Conservation (phyloP, 2,797 vertebrate genomes). For the Orestias chungarensis region DNA sequence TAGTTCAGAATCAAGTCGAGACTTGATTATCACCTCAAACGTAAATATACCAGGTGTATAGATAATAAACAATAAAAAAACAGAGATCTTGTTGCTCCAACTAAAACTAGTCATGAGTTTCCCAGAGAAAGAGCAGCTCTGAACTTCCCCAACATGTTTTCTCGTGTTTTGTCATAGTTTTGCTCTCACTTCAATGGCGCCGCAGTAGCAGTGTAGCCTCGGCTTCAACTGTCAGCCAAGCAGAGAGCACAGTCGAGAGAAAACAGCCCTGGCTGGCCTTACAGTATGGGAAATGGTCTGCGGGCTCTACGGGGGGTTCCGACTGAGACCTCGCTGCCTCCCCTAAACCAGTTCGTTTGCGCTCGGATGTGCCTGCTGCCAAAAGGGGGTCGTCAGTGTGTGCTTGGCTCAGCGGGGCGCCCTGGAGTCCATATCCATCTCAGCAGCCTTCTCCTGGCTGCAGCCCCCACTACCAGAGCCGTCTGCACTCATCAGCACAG, state of each 20-base stretch:
- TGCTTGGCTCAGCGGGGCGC: conserved; percentile 73
- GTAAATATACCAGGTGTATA: no score
- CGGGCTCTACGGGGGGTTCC: conserved; percentile 76
- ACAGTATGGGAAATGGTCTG: conserved; percentile 81
- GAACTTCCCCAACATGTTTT: conserved; percentile 64
- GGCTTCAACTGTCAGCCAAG: conserved; percentile 73
- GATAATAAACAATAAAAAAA: no score
- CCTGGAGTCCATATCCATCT: conserved; percentile 81
- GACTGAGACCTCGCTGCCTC: conserved; percentile 78
- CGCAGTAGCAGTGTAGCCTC: conserved; percentile 63
- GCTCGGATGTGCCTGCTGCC: conserved; percentile 76
- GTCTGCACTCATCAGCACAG: conserved; percentile 73
- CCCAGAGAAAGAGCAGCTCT: conserved; percentile 37
- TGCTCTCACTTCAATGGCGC: conserved; percentile 73
- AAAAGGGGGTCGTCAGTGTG: conserved; percentile 79
- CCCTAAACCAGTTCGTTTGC: conserved; percentile 79
- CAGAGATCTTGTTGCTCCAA: background rate
- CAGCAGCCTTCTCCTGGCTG: conserved; percentile 79
- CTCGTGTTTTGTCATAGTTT: conserved; percentile 65
- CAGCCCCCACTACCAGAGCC: conserved; percentile 76
- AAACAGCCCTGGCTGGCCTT: conserved; percentile 77
- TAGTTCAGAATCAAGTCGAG: no score
- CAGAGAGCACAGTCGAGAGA: conserved; percentile 69
- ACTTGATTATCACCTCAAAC: no score
- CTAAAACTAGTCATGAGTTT: conserved; percentile 28